Conservation (phyloP, 1,140 invertebrate species). For the Adoxophyes honmai region DNA sequence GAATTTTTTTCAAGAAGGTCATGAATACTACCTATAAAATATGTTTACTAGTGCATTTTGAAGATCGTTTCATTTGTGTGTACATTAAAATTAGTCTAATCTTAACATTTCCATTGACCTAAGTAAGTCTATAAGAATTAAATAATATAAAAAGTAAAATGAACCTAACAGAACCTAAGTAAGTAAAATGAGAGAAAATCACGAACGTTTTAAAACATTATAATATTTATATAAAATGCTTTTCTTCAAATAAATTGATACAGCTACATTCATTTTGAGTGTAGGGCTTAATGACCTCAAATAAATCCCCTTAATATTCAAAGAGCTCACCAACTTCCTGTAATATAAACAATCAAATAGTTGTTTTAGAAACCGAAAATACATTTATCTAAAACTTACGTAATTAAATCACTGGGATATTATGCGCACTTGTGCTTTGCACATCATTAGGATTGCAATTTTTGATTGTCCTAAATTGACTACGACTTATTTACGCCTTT, state of each 20-base stretch:
- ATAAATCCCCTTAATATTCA: constrained; percentile 59
- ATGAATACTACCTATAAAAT: neutral
- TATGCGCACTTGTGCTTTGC: no score
- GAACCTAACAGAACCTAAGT: no score
- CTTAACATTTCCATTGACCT: constrained; percentile 1
- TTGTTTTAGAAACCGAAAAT: constrained; percentile 24
- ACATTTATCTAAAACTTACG: neutral
- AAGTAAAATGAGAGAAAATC: no score
- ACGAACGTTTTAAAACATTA: no score
- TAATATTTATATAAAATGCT: constrained; percentile 16
- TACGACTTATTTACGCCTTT: no score
- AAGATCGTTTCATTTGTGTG: constrained; percentile 12
- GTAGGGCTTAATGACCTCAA: constrained; percentile 49
- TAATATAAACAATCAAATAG: constrained; percentile 68
- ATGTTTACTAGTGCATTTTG: neutral
- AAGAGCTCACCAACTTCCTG: constrained; percentile 73
- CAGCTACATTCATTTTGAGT: constrained; percentile 54
- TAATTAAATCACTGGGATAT: no score
- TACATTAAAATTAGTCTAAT: constrained; percentile 1
- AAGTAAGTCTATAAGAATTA: neutral
- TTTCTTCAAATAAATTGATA: constrained; percentile 54
- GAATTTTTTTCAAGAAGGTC: no score
- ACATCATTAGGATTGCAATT: no score
- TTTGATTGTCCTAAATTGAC: no score
- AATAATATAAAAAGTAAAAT: no score